Percentiles rank a stretch among this genome's conserved stretches.
Evolutionary conservation across 2,797 vertebrate genomes (phyloP).

Genomic region (Xiphophorus birchmanni): DNA sequence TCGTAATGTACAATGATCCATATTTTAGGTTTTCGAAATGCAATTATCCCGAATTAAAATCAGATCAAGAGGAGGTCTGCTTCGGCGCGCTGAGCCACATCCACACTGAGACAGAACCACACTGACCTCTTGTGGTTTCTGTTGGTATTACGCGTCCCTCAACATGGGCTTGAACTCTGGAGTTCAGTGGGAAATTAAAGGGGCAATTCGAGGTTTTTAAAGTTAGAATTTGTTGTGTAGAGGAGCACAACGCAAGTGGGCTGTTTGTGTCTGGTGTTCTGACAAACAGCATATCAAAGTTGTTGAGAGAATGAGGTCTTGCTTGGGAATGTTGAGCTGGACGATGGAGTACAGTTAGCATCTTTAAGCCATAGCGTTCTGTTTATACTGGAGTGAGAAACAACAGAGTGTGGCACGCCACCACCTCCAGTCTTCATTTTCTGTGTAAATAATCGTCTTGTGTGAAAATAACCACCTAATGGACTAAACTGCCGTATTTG

Average conservation of each 20-base stretch:
- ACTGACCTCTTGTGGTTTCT: constrained; percentile 55
- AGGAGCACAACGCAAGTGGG: no score
- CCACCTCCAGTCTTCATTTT: background rate
- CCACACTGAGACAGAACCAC: constrained; percentile 21
- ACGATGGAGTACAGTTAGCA: background rate
- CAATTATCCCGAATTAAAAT: background rate
- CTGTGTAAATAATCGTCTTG: background rate
- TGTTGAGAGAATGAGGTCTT: background rate
- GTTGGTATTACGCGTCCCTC: constrained; percentile 8
- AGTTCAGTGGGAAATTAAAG: background rate
- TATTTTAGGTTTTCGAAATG: background rate
- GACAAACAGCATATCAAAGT: background rate
- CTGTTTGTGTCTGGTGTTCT: background rate
- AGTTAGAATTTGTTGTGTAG: no score
- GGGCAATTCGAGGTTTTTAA: background rate
- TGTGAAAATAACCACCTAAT: background rate
- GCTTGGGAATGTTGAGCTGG: no score
- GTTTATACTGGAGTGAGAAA: background rate
- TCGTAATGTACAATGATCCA: background rate
- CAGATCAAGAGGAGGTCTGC: background rate
- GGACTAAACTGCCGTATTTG: background rate
- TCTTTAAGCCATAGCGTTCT: background rate
- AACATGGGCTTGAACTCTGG: background rate
- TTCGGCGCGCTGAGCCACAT: background rate
- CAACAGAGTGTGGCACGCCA: background rate